These are phyloP conservation scores for Orchestes rusci DNA, from an alignment of 2,888 invertebrate species.

Conservation along the genomic window DNA sequence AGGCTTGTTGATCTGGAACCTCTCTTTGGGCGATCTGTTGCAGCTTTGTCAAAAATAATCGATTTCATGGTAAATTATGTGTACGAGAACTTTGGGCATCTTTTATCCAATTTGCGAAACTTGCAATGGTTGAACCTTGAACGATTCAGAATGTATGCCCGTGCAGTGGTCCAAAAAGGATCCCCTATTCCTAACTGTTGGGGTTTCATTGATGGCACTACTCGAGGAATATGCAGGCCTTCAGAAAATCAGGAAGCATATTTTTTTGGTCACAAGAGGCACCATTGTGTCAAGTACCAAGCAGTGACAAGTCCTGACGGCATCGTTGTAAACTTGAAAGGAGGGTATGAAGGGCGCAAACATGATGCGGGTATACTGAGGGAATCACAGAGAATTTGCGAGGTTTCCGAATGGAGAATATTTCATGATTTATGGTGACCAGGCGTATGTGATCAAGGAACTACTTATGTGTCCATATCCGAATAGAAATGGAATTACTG, in stretches of 20 bases:
- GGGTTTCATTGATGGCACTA: constrained; percentile 21
- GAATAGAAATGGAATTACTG: constrained; percentile 1
- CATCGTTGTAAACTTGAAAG: constrained; percentile 22
- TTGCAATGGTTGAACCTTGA: constrained; percentile 10
- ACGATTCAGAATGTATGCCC: constrained; percentile 9
- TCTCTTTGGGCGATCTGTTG: constrained; percentile 13
- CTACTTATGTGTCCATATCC: constrained; percentile 20
- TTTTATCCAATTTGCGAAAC: constrained; percentile 4
- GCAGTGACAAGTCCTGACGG: constrained; percentile 27
- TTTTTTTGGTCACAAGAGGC: constrained; percentile 19
- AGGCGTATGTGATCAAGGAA: constrained; percentile 20
- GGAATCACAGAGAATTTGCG: constrained; percentile 16
- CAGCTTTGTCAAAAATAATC: constrained; percentile 12
- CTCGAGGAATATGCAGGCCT: constrained; percentile 24
- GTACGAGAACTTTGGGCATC: constrained; percentile 9
- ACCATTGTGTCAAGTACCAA: constrained; percentile 28
- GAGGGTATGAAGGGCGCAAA: constrained; percentile 21
- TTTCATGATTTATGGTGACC: constrained; percentile 14
- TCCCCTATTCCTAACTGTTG: constrained; percentile 24
- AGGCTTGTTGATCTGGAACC: constrained; percentile 14
- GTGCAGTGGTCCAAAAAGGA: constrained; percentile 11
- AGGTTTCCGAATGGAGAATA: constrained; percentile 15
- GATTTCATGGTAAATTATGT: constrained; percentile 3
- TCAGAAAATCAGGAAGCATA: constrained; percentile 13
- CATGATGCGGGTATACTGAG: constrained; percentile 26